Evolutionary conservation across 2,113 vertebrate species (phyloP).

Genomic region (Columba janthina): DNA sequence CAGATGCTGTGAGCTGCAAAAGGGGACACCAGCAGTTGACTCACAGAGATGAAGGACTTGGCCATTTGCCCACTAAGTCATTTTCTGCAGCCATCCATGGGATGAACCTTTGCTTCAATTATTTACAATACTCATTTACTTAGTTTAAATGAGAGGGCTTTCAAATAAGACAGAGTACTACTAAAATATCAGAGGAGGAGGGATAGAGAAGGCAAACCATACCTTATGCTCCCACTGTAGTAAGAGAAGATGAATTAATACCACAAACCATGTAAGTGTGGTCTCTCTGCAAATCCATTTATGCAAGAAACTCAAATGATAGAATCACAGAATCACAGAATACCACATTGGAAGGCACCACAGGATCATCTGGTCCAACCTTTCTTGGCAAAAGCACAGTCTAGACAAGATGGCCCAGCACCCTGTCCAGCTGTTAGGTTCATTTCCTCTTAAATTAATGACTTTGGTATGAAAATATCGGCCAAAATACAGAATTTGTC

Average conservation of each 20-base stretch:
- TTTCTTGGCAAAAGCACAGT: no score
- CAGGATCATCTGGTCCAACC: no score
- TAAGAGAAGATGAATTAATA: neutral
- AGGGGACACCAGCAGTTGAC: neutral
- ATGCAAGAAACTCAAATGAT: neutral
- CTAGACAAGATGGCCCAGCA: no score
- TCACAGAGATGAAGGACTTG: conserved; percentile 18
- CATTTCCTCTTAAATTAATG: neutral
- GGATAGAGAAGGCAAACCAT: neutral
- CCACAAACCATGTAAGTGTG: neutral
- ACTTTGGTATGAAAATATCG: neutral
- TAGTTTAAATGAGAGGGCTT: conserved; percentile 7
- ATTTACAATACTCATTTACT: conserved; percentile 29
- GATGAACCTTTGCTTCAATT: conserved; percentile 22
- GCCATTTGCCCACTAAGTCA: conserved; percentile 31
- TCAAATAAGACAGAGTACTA: neutral
- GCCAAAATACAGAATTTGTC: neutral
- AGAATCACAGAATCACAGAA: no score
- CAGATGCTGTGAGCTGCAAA: neutral
- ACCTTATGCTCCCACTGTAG: neutral
- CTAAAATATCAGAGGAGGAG: neutral
- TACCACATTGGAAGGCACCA: no score
- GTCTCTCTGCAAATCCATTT: neutral
- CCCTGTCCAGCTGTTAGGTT: neutral
- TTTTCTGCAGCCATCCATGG: conserved; percentile 11